A percentile compares a stretch with the other conserved stretches of the same genome.
Conservation (phyloP, 2,888 invertebrate genomes). For the Hypena proboscidalis region DNA sequence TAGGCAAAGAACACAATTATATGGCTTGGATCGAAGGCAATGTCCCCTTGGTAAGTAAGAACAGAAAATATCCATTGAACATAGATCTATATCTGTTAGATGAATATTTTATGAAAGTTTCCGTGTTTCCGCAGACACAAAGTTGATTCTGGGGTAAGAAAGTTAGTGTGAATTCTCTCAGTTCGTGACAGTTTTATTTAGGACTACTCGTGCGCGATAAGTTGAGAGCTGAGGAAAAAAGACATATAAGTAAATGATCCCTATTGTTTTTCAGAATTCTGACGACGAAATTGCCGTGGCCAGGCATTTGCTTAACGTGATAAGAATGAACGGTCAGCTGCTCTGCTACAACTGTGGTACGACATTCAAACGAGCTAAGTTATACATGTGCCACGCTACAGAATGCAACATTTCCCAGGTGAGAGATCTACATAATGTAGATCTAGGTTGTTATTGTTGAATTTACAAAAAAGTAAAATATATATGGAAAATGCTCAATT, state of each 20-base stretch:
- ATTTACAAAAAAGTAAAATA: neutral
- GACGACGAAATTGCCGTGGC: slow-evolving; percentile 35
- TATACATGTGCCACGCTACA: slow-evolving; percentile 48
- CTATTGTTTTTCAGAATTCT: slow-evolving; percentile 44
- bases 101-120: no score
- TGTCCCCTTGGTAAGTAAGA: slow-evolving; percentile 47
- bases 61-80: no score
- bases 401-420: slow-evolving; percentile 42
- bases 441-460: slow-evolving; percentile 1
- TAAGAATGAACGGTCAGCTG: slow-evolving; percentile 35
- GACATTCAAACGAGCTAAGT: slow-evolving; percentile 47
- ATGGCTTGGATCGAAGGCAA: slow-evolving; percentile 52
- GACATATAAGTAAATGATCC: no score
- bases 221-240: no score
- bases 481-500: no score
- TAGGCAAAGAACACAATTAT: slow-evolving; percentile 50
- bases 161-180: no score
- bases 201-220: no score
- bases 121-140: no score
- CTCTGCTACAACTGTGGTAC: slow-evolving; percentile 52
- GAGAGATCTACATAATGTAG: neutral
- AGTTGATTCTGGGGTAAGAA: no score
- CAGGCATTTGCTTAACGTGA: slow-evolving; percentile 41
- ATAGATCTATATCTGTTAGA: no score
- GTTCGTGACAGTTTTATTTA: no score